Evolutionary conservation across 2,113 vertebrate genomes (phyloP).

Genomic region (Verasper variegatus): DNA sequence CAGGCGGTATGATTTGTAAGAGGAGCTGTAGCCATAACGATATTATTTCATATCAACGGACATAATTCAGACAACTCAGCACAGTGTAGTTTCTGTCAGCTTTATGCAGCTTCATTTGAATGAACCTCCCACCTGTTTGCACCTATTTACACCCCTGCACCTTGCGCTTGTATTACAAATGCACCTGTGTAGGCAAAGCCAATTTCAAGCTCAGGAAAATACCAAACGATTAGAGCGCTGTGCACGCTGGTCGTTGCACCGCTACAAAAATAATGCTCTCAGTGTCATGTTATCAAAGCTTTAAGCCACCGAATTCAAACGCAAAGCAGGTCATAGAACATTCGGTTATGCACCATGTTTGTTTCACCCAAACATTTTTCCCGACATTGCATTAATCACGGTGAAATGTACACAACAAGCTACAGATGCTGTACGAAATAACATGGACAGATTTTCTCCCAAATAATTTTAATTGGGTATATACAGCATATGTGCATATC

Average conservation of each 20-base stretch:
- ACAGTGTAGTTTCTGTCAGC: not conserved
- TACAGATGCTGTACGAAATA: not conserved
- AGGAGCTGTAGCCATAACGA: not conserved
- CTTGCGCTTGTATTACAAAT: not conserved
- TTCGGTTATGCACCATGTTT: too few species aligned
- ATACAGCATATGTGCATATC: too few species aligned
- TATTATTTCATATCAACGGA: not conserved
- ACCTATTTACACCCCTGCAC: not conserved
- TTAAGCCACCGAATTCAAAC: not conserved
- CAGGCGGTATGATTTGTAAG: not conserved
- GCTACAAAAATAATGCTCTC: not conserved
- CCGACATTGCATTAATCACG: not conserved
- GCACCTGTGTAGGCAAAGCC: not conserved
- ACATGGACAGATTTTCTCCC: too few species aligned
- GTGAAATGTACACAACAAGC: not conserved
- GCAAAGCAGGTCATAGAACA: too few species aligned
- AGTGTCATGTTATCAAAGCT: not conserved
- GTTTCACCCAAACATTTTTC: too few species aligned
- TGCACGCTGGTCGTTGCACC: not conserved
- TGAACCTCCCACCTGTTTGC: not conserved
- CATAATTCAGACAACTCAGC: too few species aligned
- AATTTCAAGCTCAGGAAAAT: constrained; percentile 1
- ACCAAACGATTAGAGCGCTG: not conserved
- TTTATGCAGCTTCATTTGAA: not conserved
- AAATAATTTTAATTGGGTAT: too few species aligned